Evolutionary conservation across 2,113 vertebrate genomes (phyloP).

Genomic region (Globicephala melas): DNA sequence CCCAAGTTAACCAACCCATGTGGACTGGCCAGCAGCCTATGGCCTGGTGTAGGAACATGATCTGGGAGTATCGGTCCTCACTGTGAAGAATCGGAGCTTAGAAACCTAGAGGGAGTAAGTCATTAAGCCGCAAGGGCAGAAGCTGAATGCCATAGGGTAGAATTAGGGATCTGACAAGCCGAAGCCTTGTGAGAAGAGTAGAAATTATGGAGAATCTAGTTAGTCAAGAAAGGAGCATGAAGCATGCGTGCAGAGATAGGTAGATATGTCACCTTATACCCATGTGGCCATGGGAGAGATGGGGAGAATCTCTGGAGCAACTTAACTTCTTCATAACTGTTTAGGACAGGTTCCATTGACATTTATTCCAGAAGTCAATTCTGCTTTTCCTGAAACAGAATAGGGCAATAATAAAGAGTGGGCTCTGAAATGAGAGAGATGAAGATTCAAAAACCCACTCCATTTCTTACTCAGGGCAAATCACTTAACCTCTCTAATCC

Average conservation of each 20-base stretch:
- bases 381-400: slow-evolving; percentile 24
- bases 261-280: neutral
- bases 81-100: neutral
- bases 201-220: slow-evolving; percentile 27
- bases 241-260: neutral
- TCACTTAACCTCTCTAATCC: neutral
- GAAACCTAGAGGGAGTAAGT: neutral
- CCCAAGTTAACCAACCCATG: neutral
- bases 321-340: neutral
- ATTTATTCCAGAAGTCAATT: neutral
- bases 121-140: neutral
- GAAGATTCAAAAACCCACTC: neutral
- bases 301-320: neutral
- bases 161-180: neutral
- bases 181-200: neutral
- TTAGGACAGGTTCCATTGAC: neutral
- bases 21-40: neutral
- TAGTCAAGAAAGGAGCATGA: neutral
- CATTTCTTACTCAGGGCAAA: neutral
- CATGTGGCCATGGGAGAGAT: neutral
- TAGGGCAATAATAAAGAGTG: neutral
- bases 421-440: neutral
- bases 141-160: neutral
- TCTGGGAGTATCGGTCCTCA: neutral
- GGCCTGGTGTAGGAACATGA: neutral